phyloP scores from a whole-genome alignment of 2,888 invertebrate species.

The Diarsia rubi region DNA sequence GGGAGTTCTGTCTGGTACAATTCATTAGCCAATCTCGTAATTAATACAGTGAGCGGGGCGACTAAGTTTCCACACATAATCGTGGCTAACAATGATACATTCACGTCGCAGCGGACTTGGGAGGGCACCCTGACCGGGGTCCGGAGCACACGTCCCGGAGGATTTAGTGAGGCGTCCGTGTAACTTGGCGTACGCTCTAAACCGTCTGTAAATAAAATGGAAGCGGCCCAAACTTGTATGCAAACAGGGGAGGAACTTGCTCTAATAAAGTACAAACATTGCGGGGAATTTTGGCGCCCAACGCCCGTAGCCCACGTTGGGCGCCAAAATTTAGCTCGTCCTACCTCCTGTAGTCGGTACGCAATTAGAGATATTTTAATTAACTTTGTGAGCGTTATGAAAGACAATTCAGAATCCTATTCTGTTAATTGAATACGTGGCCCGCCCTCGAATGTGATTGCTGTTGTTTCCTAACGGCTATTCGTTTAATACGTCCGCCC shows the following conservation, averaged over 20 bases:
- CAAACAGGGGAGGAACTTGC: conserved; percentile 84
- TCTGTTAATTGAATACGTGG: conserved; percentile 86
- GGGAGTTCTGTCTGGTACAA: conserved; percentile 29
- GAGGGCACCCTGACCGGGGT: conserved; percentile 40
- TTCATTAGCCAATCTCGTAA: conserved; percentile 45
- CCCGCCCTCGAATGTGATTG: conserved; percentile 71
- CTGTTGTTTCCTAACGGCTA: conserved; percentile 76
- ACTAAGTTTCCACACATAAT: conserved; percentile 57
- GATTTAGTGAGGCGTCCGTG: conserved; percentile 64
- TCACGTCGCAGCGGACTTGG: conserved; percentile 25
- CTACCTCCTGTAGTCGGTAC: conserved; percentile 68
- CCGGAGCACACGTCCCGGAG: conserved; percentile 57
- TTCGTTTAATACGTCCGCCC: conserved; percentile 72
- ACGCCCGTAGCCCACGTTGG: conserved; percentile 52
- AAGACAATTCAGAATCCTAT: conserved; percentile 84
- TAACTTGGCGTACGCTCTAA: conserved; percentile 66
- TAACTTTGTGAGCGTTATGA: conserved; percentile 85
- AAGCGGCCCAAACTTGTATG: conserved; percentile 72
- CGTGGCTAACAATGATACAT: conserved; percentile 54
- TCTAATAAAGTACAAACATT: conserved; percentile 88
- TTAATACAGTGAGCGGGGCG: conserved; percentile 38
- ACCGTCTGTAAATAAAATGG: conserved; percentile 71
- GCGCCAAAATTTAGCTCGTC: conserved; percentile 52
- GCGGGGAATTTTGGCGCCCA: conserved; percentile 76
- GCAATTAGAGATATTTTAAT: conserved; percentile 86